Base-by-base conservation (phyloP, 2,888 invertebrate genomes). In the Harpalus rufipes region DNA sequence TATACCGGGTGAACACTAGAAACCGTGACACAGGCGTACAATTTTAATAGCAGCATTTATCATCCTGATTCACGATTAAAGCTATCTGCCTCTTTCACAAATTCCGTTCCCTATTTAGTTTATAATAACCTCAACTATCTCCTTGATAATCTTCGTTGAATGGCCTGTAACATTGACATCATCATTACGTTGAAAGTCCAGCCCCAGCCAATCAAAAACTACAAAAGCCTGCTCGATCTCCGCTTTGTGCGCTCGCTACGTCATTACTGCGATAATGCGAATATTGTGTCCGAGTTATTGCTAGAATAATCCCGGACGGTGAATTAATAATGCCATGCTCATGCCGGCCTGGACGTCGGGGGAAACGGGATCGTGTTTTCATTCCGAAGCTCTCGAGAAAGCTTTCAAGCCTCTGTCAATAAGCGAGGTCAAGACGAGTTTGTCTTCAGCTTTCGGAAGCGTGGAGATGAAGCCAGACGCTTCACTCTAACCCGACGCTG, bases 391-490 rank as follows among this genome's bases (percentile, higher is more conserved):
- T 84, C 78, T 84, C 63, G 84, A 84, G 84, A 78, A 78, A 84
- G 84, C 84, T 84, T 84, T 84, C 84, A 84, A 84, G 84, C 84
- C 84, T 78, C 84, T 84, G 84, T 84, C 84, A 84, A 84, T 84
- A 84, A 84, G 84, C 78, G 84, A 78, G 84, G 84, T 84, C 84
- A 84, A 84, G 84, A 78, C 78, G 78, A 84, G 84, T 78, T 84
- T 84, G 84, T 84, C 84, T 84, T 84, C 25, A 76, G 78, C 84
- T 83, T 76, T 76, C 84, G 59, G 61, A 61, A 61, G 18, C 59
- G 78, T 12, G 12, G 21, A 56, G 76, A 76, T 76, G 76, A 76
- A 56, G 10, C 14, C 21, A 76, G n/a, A 39, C 6, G 65, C 32
- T 16, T 7, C 68, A 68, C 68, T 68, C 41, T 41, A 18, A 4